Percentiles rank a stretch among this genome's conserved stretches.
phyloP scores from a whole-genome alignment of 2,797 vertebrate genomes.

The Halcyon smyrnensis region DNA sequence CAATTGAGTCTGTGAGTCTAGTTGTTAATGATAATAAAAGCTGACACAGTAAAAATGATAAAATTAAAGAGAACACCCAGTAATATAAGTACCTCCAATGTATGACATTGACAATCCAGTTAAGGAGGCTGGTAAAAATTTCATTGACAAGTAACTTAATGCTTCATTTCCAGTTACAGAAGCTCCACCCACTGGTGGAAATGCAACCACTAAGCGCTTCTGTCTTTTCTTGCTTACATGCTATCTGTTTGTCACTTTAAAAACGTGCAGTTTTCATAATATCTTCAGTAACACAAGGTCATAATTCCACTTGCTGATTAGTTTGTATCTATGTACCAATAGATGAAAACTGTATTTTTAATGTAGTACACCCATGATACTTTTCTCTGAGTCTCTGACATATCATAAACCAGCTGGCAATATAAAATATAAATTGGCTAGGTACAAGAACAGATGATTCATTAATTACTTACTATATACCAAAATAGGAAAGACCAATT shows the following conservation, averaged over 20 bases:
- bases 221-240: neutral
- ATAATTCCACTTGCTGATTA: slow-evolving; percentile 29
- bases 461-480: slow-evolving; percentile 53
- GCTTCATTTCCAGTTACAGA: neutral
- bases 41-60: slow-evolving; percentile 55
- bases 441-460: slow-evolving; percentile 52
- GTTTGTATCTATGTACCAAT: neutral
- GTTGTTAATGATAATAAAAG: slow-evolving; percentile 71
- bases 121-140: neutral
- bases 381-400: neutral
- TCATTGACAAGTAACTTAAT: neutral
- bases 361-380: slow-evolving; percentile 16
- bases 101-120: neutral
- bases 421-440: slow-evolving; percentile 67
- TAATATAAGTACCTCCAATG: neutral
- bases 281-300: neutral
- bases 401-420: slow-evolving; percentile 62
- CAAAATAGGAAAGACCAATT: slow-evolving; percentile 36
- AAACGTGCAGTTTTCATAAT: neutral
- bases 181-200: neutral
- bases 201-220: neutral
- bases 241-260: neutral
- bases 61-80: slow-evolving; percentile 43
- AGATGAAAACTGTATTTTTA: slow-evolving; percentile 7
- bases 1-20: slow-evolving; percentile 33